Evolutionary conservation across 1,140 invertebrate genomes (phyloP), one percentile per base, ranked within the genome.

Genomic region (Spodoptera litura): DNA sequence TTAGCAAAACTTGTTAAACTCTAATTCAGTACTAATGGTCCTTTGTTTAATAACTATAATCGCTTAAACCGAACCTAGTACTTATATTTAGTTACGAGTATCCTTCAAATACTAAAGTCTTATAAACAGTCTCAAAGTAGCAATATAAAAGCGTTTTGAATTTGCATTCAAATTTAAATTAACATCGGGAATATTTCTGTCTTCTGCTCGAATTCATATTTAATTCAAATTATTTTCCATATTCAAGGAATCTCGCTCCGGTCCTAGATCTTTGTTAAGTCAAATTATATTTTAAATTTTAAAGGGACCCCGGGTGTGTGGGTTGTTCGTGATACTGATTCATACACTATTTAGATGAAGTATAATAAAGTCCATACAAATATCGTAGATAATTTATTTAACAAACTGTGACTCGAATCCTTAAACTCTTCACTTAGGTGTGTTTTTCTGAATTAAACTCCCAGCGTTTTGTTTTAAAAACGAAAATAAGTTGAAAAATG

Each of bases 221-320:
- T 70, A 70, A 70, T 70, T 70, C 66, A 70, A 70, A 70, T 70
- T 70, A 70, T 70, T 70, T 70, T 70, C 25, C 66, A 86, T 80
- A 84, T 52, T 72, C 59, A 35, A 68, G 44, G 11, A 78, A 66
- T 75, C 56, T 27, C 27, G 3, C 20, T 62, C 15, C 11, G 15
- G 61, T 44, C 61, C 8, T 64, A 64, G 35, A 35, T 15, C 35
- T 20, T 66, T 15, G 38, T 66, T 66, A 12, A 38, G 38, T 66
- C 62, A 20, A 66, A 66, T 49, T 49, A 20, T 49, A 66, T 25
- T 49, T 15, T 51, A 10, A 49, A 66, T 25, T 49, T 15, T 51
- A 10, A 49, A 66, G 38, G n/a, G 10, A 15, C 20, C 3, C 8
- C 38, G 38, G 5, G 38, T 44, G 38, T 44, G 38, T 6, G 9